Evolutionary conservation across 2,888 invertebrate genomes (phyloP).

Genomic region (Cristatella mucedo): DNA sequence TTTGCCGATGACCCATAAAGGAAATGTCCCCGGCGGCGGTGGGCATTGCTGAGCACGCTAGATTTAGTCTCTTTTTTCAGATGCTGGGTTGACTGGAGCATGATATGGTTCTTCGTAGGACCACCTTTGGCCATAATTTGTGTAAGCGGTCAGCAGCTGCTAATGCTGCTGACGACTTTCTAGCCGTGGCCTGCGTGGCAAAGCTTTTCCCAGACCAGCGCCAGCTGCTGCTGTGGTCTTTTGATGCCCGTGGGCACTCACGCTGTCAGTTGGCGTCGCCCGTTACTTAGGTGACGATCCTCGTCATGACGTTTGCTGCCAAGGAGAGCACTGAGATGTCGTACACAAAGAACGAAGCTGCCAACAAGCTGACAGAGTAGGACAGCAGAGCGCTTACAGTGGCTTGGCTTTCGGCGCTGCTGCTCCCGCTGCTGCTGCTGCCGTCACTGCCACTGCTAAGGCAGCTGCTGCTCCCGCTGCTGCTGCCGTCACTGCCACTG

Average conservation of each 20-base stretch:
- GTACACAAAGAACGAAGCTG: constrained; percentile 37
- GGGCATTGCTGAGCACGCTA: too few relatives aligned
- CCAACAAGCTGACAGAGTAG: constrained; percentile 37
- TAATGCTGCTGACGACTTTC: constrained; percentile 37
- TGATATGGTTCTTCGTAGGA: constrained; percentile 36
- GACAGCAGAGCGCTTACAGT: too few relatives aligned
- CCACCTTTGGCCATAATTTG: constrained; percentile 33
- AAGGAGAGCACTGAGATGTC: constrained; percentile 40
- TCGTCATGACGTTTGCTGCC: constrained; percentile 37
- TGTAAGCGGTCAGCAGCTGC: constrained; percentile 30
- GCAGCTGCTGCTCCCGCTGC: background rate
- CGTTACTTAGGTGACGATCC: constrained; percentile 29
- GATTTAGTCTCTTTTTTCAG: too few relatives aligned
- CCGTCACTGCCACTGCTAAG: background rate
- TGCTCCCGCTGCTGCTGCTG: constrained; percentile 1
- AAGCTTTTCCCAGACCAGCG: background rate
- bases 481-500: constrained; percentile 3
- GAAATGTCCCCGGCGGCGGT: too few relatives aligned
- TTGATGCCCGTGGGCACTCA: background rate
- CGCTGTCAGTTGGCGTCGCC: background rate
- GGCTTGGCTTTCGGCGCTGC: background rate
- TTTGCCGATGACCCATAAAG: too few relatives aligned
- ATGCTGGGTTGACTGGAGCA: constrained; percentile 35
- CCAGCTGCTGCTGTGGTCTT: background rate
- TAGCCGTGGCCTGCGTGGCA: too few relatives aligned